Percentiles rank a stretch among this genome's conserved stretches.
Evolutionary conservation across 2,888 invertebrate genomes (phyloP).

Genomic region (Polydrusus pterygomalis): DNA sequence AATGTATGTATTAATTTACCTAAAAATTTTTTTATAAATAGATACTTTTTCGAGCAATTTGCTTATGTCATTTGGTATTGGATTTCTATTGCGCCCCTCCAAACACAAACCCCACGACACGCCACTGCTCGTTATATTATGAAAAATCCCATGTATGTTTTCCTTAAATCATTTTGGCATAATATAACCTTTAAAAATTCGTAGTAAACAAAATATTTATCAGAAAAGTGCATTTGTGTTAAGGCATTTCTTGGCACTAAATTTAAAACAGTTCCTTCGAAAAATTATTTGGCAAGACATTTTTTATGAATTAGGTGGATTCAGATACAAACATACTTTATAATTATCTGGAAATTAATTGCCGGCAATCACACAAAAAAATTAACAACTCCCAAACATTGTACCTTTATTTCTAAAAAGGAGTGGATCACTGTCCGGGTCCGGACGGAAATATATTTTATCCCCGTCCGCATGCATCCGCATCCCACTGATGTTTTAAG

Average conservation of each 20-base stretch:
- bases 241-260: constrained; percentile 6
- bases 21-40: too few relatives aligned
- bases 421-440: too few relatives aligned
- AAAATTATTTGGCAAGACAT: constrained; percentile 13
- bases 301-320: constrained; percentile 13
- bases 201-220: constrained; percentile 16
- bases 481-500: too few relatives aligned
- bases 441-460: too few relatives aligned
- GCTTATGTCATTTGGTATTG: too few relatives aligned
- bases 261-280: constrained; percentile 22
- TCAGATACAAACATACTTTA: background rate
- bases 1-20: too few relatives aligned
- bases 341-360: background rate
- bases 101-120: background rate
- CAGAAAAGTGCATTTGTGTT: background rate
- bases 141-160: background rate
- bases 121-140: background rate
- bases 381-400: too few relatives aligned
- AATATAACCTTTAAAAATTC: background rate
- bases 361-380: background rate
- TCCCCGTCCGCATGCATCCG: too few relatives aligned
- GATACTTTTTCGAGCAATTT: too few relatives aligned
- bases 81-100: too few relatives aligned
- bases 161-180: background rate
- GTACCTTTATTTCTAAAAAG: too few relatives aligned